These are phyloP conservation scores for Moxostoma hubbsi DNA, from an alignment of 2,797 vertebrate species.

Conservation along the genomic window DNA sequence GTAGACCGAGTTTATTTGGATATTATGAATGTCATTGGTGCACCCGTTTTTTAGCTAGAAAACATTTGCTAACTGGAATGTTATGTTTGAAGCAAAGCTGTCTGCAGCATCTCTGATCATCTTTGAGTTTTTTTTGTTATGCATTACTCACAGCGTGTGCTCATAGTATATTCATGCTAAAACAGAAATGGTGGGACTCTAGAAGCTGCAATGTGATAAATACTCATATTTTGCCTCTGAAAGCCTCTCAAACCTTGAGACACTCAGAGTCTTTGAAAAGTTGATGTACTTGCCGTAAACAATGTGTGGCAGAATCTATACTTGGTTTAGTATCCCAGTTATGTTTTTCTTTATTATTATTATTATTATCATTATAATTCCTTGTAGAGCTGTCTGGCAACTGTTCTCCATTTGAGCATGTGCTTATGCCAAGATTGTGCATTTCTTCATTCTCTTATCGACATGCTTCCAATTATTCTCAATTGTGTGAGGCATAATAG, in stretches of 20 bases:
- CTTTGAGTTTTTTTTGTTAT: conserved; percentile 8
- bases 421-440: neutral
- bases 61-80: neutral
- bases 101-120: neutral
- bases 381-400: neutral
- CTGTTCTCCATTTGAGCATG: neutral
- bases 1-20: neutral
- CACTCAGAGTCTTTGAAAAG: neutral
- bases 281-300: conserved; percentile 3
- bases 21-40: conserved; percentile 40
- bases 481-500: neutral
- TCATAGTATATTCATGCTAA: neutral
- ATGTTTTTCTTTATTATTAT: too few species aligned
- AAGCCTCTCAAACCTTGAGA: neutral
- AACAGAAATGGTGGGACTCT: neutral
- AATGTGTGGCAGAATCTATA: conserved; percentile 14
- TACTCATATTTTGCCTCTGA: neutral
- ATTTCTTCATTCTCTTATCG: conserved; percentile 9
- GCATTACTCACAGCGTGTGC: conserved; percentile 16
- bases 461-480: neutral
- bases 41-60: conserved; percentile 19
- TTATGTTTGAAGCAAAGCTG: conserved; percentile 3
- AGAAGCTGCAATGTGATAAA: conserved; percentile 14
- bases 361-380: neutral
- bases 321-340: conserved; percentile 3